Evolutionary conservation across 2,888 invertebrate species (phyloP).

Genomic region (Rapana venosa): DNA sequence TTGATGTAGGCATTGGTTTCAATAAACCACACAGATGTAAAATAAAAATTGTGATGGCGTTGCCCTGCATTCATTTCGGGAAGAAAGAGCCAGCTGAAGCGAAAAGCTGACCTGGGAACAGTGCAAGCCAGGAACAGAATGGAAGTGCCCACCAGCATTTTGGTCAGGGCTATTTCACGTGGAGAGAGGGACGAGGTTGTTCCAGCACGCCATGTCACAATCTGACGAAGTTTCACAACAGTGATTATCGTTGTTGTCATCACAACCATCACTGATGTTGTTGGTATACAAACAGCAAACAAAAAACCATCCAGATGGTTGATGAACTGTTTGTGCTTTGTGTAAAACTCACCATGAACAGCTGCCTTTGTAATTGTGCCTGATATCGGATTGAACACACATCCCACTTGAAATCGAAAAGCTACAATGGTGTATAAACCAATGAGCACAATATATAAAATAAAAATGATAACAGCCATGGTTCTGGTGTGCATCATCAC

Average conservation of each 20-base stretch:
- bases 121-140: neutral
- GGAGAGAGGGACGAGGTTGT: neutral
- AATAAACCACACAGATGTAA: neutral
- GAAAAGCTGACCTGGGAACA: neutral
- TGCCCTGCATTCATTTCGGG: slow-evolving; percentile 2
- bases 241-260: neutral
- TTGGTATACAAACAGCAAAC: neutral
- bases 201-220: slow-evolving; percentile 17
- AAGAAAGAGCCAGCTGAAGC: neutral
- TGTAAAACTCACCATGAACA: neutral
- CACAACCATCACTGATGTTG: neutral
- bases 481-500: neutral
- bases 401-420: neutral
- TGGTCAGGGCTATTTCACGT: neutral
- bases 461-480: neutral
- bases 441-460: neutral
- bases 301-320: neutral
- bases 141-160: neutral
- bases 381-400: neutral
- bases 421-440: neutral
- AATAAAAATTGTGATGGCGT: slow-evolving; percentile 10
- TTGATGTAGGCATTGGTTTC: neutral
- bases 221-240: neutral
- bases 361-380: neutral
- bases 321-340: neutral